Percentiles rank a stretch among this genome's conserved stretches.
phyloP scores from a whole-genome alignment of 2,113 vertebrate genomes.

The Vulpes lagopus region DNA sequence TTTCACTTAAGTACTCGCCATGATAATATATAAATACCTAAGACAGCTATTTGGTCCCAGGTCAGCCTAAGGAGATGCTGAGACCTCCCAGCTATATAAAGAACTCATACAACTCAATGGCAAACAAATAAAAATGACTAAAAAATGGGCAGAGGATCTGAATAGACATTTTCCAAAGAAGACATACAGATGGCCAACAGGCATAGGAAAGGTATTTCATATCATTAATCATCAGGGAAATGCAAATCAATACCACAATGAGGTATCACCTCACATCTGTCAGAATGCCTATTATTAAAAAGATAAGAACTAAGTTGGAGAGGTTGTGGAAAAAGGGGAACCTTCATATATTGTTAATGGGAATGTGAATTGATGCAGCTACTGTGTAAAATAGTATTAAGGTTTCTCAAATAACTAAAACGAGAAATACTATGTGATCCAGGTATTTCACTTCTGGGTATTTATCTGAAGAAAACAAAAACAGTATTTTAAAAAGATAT shows the following conservation, averaged over 20 bases:
- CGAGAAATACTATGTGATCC: not conserved
- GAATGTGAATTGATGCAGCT: not conserved
- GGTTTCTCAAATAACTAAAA: not conserved
- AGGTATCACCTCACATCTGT: not conserved
- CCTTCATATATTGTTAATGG: not conserved
- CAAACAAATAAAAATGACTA: not conserved
- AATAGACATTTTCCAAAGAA: not conserved
- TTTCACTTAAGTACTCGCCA: conserved; percentile 78
- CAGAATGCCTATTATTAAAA: not conserved
- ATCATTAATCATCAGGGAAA: not conserved
- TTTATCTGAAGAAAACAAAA: not conserved
- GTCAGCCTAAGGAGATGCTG: conserved; percentile 77
- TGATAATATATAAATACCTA: conserved; percentile 78
- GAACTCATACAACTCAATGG: not conserved
- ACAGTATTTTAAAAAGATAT: not conserved
- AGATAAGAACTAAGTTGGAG: not conserved
- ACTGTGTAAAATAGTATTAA: not conserved
- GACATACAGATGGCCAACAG: not conserved
- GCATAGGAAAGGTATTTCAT: not conserved
- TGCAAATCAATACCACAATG: not conserved
- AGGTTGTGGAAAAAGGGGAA: not conserved
- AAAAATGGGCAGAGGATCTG: not conserved
- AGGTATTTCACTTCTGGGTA: not conserved
- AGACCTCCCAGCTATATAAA: conserved; percentile 46
- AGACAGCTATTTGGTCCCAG: conserved; percentile 78